These are phyloP conservation scores for Euplexia lucipara DNA, from an alignment of 2,888 invertebrate genomes.

Conservation along the genomic window DNA sequence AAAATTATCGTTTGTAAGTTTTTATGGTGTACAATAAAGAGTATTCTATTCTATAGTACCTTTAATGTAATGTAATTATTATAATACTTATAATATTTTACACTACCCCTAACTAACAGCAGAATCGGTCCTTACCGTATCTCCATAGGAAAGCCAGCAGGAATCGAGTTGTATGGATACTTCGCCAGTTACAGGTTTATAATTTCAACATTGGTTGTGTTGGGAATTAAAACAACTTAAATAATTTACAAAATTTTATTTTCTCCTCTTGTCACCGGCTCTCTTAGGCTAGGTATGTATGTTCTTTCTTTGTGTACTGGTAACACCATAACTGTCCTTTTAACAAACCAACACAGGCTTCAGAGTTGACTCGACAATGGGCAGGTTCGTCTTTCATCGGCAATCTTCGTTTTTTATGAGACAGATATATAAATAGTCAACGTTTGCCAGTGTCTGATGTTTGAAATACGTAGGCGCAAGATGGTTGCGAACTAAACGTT, in stretches of 20 bases:
- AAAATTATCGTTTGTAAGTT: too few species aligned
- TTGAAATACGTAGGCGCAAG: not conserved
- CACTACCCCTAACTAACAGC: too few species aligned
- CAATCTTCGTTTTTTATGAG: constrained; percentile 10
- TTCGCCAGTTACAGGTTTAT: too few species aligned
- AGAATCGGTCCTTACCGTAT: too few species aligned
- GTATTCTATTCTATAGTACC: too few species aligned
- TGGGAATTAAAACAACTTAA: constrained; percentile 74
- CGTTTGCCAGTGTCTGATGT: not conserved
- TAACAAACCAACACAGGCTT: constrained; percentile 76
- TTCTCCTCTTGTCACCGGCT: constrained; percentile 85
- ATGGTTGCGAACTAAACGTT: not conserved
- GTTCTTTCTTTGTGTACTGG: constrained; percentile 88
- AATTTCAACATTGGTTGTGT: too few species aligned
- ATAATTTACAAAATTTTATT: constrained; percentile 90
- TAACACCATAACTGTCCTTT: constrained; percentile 87
- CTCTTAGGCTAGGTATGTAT: constrained; percentile 87
- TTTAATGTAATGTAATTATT: too few species aligned
- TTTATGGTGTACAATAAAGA: too few species aligned
- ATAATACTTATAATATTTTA: too few species aligned
- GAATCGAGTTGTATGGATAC: too few species aligned
- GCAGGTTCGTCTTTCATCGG: constrained; percentile 18
- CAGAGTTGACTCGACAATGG: constrained; percentile 55
- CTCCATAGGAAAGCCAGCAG: too few species aligned
- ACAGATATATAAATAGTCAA: not conserved